Evolutionary conservation across 2,797 vertebrate species (phyloP), one percentile per base, ranked within the genome.

Genomic region (Pelobates cultripes): DNA sequence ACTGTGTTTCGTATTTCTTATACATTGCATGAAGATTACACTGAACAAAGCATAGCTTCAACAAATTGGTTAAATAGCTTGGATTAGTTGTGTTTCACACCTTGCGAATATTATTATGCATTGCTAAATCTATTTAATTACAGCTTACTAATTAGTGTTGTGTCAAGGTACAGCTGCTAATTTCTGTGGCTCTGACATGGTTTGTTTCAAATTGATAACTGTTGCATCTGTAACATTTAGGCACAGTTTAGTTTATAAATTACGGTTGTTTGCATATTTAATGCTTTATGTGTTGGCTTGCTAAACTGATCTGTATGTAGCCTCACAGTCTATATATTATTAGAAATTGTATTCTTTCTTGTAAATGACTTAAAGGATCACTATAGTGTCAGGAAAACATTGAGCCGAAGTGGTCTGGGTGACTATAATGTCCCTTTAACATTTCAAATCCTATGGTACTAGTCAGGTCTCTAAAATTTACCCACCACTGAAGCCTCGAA

Each of bases 71-170:
- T 87, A 85, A 86, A 80, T 87, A 87, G 68, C 79, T 88, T 88
- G 85, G 82, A 87, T 90, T 89, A 86, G 79, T 89, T 88, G 78
- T 86, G 86, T 89, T 89, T 90, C 85, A 85, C 86, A 89, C 88
- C 68, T 89, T 89, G 84, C 82, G 87, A 76, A 72, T 86, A 84
- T 86, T 91, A 89, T 87, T 90, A 87, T 89, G 83, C 88, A 85
- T 89, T 89, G 85, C 87, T 90, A 90, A 90, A 87, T 88, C 75
- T 88, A 70, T 88, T 91, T 89, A 83, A 85, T 88, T 90, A 87
- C 85, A 90, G 75, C 87, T 89, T 90, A 83, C 83, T 91, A 89
- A 88, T 92, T 90, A 88, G 88, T 82, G 82, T 88, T 88, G 84
- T 87, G 9, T 86, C 73, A 69, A 90, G 87, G 84, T 88, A 86